Base-by-base conservation (phyloP, 2,888 invertebrate genomes). In the Sinotaia quadrata region DNA sequence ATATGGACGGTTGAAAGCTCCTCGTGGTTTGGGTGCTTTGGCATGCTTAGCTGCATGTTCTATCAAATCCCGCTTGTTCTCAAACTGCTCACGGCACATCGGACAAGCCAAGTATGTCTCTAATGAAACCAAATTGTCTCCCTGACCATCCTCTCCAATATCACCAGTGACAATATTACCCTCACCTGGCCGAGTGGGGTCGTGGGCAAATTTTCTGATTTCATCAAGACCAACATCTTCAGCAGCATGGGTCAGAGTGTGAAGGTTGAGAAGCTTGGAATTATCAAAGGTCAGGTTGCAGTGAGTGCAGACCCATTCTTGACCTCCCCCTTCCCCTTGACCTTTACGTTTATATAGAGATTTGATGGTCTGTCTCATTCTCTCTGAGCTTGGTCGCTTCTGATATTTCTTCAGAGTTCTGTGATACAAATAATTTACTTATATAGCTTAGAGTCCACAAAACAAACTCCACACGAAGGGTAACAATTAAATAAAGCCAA, bases 201-300 rank as follows among this genome's bases (percentile, higher is more conserved):
- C 47, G 8, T 24, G 5, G 2, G 47, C 24, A 24, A 47, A 21
- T 18, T 47, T 47, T n/a, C 47, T n/a, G 47, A 47, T 47, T 18
- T 47, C 47, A 44, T 83, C 84, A 56, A 85, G 75, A n/a, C 84
- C 86, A 0, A 87, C 84, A 72, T 87, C 84, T 67, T 87, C 87
- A 3, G 89, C 89, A 27, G 88, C 89, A 76, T 91, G 91, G 4
- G 89, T 87, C 27, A 90, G 82, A 1, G 88, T 89, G 79, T 91
- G 91, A 31, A 91, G 82, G 80, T 90, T 90, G 18, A 91, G 87
- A 10, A 91, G 79, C 56, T 81, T 87, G 31, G 85, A 77, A 69
- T 87, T 87, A 76, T 87, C 86, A 76, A 89, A 89, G 12, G 86
- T 86, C 60, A 88, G 81, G 68, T 85, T 84, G 78, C 89, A 89